phyloP scores from a whole-genome alignment of 2,888 invertebrate species.

The Drosophila anceps region DNA sequence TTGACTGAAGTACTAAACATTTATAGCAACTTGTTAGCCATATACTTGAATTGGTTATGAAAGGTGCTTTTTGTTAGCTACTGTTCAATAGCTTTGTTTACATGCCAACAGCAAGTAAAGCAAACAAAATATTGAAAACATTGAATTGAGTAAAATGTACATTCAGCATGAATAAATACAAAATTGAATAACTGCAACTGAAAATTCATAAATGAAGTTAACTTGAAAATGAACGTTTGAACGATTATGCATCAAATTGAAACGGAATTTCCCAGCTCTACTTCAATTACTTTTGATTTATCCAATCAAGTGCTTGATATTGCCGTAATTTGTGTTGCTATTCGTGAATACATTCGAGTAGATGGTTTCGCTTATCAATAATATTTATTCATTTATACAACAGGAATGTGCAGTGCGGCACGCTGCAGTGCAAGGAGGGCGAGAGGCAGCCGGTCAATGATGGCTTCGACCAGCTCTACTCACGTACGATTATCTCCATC shows the following conservation, averaged over 20 bases:
- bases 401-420: conserved; percentile 96
- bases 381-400: not conserved
- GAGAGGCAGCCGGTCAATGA: conserved; percentile 92
- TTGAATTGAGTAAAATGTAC: too few species aligned
- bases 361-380: conserved; percentile 1
- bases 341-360: not conserved
- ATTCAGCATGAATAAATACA: not conserved
- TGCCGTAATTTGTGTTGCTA: not conserved
- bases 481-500: conserved; percentile 95
- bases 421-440: conserved; percentile 97
- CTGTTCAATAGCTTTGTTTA: too few species aligned
- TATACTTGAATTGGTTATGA: too few species aligned
- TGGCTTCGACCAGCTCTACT: conserved; percentile 93
- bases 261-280: not conserved
- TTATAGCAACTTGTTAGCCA: too few species aligned
- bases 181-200: not conserved
- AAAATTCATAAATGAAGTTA: not conserved
- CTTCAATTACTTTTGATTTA: conserved; percentile 7
- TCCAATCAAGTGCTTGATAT: conserved; percentile 2
- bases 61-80: too few species aligned
- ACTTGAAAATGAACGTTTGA: not conserved
- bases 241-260: not conserved
- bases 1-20: not conserved
- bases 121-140: too few species aligned
- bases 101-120: too few species aligned